Evolutionary conservation across 2,888 invertebrate genomes (phyloP).

Genomic region (Gastrophysa polygoni): DNA sequence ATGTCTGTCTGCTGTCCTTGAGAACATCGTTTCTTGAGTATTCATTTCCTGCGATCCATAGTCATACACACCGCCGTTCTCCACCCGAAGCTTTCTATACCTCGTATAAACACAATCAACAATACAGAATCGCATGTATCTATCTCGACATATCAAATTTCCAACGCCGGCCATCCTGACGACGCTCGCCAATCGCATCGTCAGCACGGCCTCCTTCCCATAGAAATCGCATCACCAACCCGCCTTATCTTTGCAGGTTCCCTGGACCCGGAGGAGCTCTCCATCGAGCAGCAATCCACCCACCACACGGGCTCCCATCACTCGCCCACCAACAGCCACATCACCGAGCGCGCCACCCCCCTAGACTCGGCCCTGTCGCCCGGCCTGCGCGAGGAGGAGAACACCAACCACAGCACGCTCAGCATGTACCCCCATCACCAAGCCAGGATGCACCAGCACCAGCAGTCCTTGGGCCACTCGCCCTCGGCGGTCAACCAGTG

Average conservation of each 20-base stretch:
- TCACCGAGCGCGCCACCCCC: slow-evolving; percentile 63
- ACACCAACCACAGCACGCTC: slow-evolving; percentile 71
- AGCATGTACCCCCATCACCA: slow-evolving; percentile 63
- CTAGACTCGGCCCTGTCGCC: slow-evolving; percentile 64
- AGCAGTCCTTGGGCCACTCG: slow-evolving; percentile 59
- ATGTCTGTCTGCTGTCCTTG: no score
- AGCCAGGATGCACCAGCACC: slow-evolving; percentile 53
- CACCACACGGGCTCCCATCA: slow-evolving; percentile 46
- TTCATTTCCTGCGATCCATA: no score
- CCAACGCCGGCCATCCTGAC: no score
- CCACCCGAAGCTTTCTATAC: no score
- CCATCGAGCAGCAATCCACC: slow-evolving; percentile 64
- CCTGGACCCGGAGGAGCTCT: slow-evolving; percentile 79
- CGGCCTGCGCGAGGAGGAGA: slow-evolving; percentile 74
- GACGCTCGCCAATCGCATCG: no score
- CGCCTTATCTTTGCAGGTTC: slow-evolving; percentile 65
- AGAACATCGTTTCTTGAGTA: no score
- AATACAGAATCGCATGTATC: no score
- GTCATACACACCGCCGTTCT: no score
- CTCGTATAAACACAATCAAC: no score
- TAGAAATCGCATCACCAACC: slow-evolving; percentile 2
- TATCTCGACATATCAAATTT: no score
- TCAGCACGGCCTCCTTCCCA: not conserved
- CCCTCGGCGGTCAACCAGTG: slow-evolving; percentile 70
- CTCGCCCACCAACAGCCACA: slow-evolving; percentile 56